Percentiles rank a stretch among this genome's conserved stretches.
Evolutionary conservation across 1,140 invertebrate genomes (phyloP).

Genomic region (Druon quercuslanigerum): DNA sequence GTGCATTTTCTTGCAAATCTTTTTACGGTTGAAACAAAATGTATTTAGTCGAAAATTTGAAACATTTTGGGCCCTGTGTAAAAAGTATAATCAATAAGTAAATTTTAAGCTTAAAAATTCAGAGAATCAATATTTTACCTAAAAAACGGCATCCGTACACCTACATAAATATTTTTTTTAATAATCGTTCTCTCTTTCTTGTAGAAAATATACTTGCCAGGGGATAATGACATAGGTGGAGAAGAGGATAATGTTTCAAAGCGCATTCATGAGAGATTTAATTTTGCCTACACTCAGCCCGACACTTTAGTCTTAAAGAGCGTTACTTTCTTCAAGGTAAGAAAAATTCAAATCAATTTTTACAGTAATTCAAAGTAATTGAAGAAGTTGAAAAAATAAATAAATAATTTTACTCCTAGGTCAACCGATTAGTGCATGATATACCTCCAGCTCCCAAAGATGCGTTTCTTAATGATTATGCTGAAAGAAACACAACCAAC

Average conservation of each 20-base stretch:
- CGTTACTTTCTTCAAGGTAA: conserved; percentile 79
- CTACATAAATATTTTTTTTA: too few relatives aligned
- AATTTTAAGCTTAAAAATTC: too few relatives aligned
- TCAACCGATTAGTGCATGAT: conserved; percentile 81
- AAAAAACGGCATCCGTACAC: too few relatives aligned
- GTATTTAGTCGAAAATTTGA: too few relatives aligned
- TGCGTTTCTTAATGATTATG: conserved; percentile 78
- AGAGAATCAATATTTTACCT: too few relatives aligned
- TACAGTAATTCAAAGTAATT: conserved; percentile 30
- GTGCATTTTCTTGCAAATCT: too few relatives aligned
- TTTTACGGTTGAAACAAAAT: too few relatives aligned
- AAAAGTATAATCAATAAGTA: too few relatives aligned
- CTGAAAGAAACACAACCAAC: conserved; percentile 77
- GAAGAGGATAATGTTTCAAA: conserved; percentile 87
- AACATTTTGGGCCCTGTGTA: too few relatives aligned
- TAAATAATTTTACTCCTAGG: conserved; percentile 79
- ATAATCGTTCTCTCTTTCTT: conserved; percentile 47
- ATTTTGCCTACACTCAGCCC: conserved; percentile 84
- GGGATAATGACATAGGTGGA: conserved; percentile 97
- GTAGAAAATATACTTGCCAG: conserved; percentile 90
- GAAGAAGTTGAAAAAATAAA: neutral
- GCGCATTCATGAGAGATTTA: conserved; percentile 86
- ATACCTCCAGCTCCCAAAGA: conserved; percentile 73
- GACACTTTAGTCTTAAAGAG: conserved; percentile 79
- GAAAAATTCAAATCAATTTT: conserved; percentile 7